phyloP scores from a whole-genome alignment of 2,797 vertebrate species.

The Chanos chanos region DNA sequence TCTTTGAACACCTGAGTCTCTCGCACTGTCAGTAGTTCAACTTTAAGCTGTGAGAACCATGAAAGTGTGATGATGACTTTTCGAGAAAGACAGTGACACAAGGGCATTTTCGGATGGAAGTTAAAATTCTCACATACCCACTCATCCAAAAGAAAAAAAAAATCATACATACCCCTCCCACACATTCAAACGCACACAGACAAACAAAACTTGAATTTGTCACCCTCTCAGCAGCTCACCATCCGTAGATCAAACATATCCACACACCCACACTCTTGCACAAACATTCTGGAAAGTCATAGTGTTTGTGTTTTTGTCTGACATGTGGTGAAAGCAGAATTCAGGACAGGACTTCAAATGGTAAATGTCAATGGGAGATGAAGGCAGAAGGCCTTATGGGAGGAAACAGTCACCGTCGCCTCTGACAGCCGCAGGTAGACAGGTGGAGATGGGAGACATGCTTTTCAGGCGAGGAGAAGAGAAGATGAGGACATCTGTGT shows the following conservation, averaged over 20 bases:
- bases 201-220: conserved; percentile 19
- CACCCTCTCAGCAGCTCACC: conserved; percentile 26
- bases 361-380: conserved; percentile 61
- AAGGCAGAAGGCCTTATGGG: conserved; percentile 58
- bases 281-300: conserved; percentile 14
- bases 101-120: background rate
- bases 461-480: conserved; percentile 30
- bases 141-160: conserved; percentile 6
- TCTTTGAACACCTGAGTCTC: no score
- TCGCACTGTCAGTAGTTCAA: no score
- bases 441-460: conserved; percentile 53
- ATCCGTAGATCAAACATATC: conserved; percentile 39
- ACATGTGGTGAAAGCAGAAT: conserved; percentile 34
- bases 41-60: no score
- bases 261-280: conserved; percentile 23
- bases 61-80: conserved; percentile 49
- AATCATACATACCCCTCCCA: background rate
- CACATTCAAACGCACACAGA: background rate
- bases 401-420: conserved; percentile 61
- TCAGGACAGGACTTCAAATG: conserved; percentile 52
- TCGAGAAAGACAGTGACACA: background rate
- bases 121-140: conserved; percentile 17
- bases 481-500: conserved; percentile 15
- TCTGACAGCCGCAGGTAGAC: conserved; percentile 69
- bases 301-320: conserved; percentile 41